Conservation (phyloP, 2,797 vertebrate genomes). For the Coluber constrictor region DNA sequence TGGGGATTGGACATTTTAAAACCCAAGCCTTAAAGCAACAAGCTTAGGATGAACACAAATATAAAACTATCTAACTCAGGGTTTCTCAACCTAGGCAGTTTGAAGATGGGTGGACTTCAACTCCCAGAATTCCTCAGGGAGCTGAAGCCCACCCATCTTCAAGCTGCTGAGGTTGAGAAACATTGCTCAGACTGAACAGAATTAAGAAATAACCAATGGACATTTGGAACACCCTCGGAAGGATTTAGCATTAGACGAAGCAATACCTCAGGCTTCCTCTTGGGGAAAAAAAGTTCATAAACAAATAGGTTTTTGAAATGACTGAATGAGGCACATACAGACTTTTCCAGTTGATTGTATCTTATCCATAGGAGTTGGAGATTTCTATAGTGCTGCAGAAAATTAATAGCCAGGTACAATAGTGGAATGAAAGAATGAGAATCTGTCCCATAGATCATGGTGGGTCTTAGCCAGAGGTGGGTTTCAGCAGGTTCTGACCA, state of each 20-base stretch:
- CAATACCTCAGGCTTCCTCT: constrained; percentile 19
- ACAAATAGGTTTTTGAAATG: neutral
- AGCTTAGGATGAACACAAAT: constrained; percentile 20
- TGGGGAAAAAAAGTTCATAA: neutral
- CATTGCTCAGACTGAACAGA: constrained; percentile 10
- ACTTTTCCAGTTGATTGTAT: too few species aligned
- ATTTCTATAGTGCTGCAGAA: neutral
- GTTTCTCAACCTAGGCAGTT: neutral
- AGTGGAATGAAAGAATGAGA: neutral
- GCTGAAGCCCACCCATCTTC: neutral
- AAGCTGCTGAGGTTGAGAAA: neutral
- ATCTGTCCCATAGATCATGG: neutral
- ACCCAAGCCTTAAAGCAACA: constrained; percentile 37
- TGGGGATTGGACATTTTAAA: neutral
- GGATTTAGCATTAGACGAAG: constrained; percentile 33
- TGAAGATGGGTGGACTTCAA: neutral
- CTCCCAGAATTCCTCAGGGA: neutral
- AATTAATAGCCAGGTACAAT: neutral
- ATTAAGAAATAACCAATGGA: constrained; percentile 61
- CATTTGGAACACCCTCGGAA: constrained; percentile 44
- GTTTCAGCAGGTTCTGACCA: too few species aligned
- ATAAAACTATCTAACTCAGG: neutral
- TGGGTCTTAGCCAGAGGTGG: neutral
- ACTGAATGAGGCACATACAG: neutral
- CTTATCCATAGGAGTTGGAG: neutral